Conservation (phyloP, 2,113 vertebrate genomes). For the Forbesichthys agassizii region DNA sequence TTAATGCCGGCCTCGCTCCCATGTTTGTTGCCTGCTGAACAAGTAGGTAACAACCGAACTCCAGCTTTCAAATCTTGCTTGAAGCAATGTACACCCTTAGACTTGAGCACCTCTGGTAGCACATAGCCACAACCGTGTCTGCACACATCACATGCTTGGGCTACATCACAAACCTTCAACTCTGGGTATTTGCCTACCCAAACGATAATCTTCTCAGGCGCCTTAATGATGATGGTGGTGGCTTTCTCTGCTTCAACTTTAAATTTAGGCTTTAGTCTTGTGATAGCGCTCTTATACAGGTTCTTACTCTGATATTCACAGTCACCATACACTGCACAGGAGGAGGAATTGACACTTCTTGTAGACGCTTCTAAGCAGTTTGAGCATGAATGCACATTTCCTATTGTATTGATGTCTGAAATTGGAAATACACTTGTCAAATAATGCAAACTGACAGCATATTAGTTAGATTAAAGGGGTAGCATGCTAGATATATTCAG, state of each 20-base stretch:
- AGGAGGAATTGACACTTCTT: constrained; percentile 24
- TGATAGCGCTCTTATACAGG: neutral
- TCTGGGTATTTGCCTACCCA: constrained; percentile 32
- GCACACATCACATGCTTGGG: constrained; percentile 24
- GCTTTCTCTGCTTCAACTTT: neutral
- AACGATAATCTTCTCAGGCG: constrained; percentile 5
- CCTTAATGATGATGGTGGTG: neutral
- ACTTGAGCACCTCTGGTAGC: constrained; percentile 45
- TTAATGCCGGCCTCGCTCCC: neutral
- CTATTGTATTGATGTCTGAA: constrained; percentile 41
- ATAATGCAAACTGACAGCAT: neutral
- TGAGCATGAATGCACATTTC: constrained; percentile 1
- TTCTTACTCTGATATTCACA: constrained; percentile 23
- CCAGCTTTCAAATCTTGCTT: constrained; percentile 43
- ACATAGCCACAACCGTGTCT: constrained; percentile 22
- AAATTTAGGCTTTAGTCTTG: neutral
- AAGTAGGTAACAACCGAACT: constrained; percentile 18
- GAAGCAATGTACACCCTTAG: constrained; percentile 54
- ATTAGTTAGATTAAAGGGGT: neutral
- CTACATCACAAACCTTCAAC: constrained; percentile 56
- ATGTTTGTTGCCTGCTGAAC: constrained; percentile 1
- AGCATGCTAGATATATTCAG: neutral
- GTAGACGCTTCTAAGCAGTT: constrained; percentile 15
- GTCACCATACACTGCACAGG: constrained; percentile 17
- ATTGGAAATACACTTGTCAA: constrained; percentile 33